A percentile compares a stretch with the other conserved stretches of the same genome.
Evolutionary conservation across 2,113 vertebrate species (phyloP).

Genomic region (Nannobrachium achirus): DNA sequence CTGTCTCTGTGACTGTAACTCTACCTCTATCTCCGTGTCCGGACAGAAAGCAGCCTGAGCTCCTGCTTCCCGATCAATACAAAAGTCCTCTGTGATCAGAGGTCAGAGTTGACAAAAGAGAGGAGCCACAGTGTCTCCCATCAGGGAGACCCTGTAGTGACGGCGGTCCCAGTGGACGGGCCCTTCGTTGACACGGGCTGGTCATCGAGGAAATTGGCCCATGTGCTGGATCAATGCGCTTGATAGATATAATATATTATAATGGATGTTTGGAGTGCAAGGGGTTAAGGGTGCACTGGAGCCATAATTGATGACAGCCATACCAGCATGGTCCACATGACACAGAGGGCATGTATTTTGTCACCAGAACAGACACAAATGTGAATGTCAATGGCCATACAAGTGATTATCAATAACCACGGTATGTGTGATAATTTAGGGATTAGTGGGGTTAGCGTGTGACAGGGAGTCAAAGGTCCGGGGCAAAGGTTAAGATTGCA

Average conservation of each 20-base stretch:
- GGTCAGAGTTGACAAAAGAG: conserved; percentile 49
- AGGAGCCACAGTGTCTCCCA: conserved; percentile 31
- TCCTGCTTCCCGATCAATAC: conserved; percentile 31
- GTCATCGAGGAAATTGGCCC: conserved; percentile 31
- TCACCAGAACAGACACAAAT: conserved; percentile 4
- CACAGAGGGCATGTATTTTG: background rate
- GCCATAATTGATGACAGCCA: background rate
- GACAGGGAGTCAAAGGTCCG: background rate
- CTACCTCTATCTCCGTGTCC: conserved; percentile 13
- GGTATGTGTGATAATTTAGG: conserved; percentile 4
- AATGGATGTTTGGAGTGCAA: background rate
- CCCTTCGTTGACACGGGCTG: conserved; percentile 27
- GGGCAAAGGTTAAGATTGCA: background rate
- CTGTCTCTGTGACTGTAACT: conserved; percentile 33
- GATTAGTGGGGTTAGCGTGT: background rate
- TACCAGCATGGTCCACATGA: conserved; percentile 1
- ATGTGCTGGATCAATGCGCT: conserved; percentile 28
- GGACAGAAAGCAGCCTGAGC: conserved; percentile 22
- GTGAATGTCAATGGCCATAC: conserved; percentile 18
- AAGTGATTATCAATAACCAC: conserved; percentile 17
- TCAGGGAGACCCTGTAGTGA: conserved; percentile 18
- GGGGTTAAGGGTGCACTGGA: background rate
- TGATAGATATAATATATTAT: conserved; percentile 14
- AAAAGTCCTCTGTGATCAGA: conserved; percentile 46
- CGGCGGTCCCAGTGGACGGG: conserved; percentile 11